Evolutionary conservation across 2,797 vertebrate genomes (phyloP).

Genomic region (Petrocephalus schoutedeni): DNA sequence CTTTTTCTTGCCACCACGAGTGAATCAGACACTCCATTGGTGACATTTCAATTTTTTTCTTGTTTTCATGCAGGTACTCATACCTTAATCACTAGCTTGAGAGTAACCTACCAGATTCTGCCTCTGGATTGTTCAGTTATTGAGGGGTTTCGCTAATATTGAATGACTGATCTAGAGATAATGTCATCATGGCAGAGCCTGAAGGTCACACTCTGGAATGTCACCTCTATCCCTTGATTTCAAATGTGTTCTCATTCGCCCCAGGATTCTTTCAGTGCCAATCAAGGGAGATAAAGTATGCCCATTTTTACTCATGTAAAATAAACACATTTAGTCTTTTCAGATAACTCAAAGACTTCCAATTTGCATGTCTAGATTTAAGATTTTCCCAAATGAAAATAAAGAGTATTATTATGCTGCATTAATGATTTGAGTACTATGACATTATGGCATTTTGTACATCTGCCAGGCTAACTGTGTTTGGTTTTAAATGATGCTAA

Average conservation of each 20-base stretch:
- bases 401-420: background rate
- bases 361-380: background rate
- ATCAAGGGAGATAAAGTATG: constrained; percentile 20
- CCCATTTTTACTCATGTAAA: background rate
- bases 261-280: constrained; percentile 24
- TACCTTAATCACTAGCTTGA: background rate
- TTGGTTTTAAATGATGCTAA: background rate
- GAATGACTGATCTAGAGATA: constrained; percentile 45
- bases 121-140: constrained; percentile 47
- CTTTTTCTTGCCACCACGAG: background rate
- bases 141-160: constrained; percentile 47
- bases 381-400: background rate
- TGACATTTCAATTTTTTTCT: background rate
- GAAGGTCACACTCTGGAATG: constrained; percentile 48
- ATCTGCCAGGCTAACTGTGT: background rate
- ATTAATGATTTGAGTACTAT: background rate
- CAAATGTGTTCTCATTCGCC: constrained; percentile 19
- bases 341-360: background rate
- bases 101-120: background rate
- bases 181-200: constrained; percentile 51
- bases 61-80: background rate
- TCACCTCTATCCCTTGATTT: constrained; percentile 36
- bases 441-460: background rate
- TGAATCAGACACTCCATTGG: background rate
- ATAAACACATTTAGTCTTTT: background rate